Conservation (phyloP, 2,113 vertebrate species). For the Psilopsiagon aymara region DNA sequence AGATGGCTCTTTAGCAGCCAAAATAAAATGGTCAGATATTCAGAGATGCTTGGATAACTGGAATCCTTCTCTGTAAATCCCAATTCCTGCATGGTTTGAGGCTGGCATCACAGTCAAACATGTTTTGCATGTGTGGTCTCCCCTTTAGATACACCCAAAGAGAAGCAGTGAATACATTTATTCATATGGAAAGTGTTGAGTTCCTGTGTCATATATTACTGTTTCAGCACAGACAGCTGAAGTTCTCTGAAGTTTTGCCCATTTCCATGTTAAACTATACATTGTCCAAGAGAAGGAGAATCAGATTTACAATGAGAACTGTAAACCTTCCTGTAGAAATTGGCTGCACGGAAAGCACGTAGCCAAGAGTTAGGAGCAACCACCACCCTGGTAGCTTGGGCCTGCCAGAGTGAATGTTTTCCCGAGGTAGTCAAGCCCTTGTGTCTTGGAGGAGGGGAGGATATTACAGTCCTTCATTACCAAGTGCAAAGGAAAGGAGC, state of each 20-base stretch:
- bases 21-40: neutral
- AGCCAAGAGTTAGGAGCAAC: neutral
- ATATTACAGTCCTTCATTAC: neutral
- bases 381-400: neutral
- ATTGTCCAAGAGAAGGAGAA: neutral
- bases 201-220: neutral
- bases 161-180: neutral
- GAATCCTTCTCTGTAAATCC: neutral
- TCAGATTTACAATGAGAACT: neutral
- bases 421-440: neutral
- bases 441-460: neutral
- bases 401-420: neutral
- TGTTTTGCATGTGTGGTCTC: neutral
- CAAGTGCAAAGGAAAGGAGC: neutral
- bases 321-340: neutral
- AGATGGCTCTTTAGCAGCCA: neutral
- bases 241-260: neutral
- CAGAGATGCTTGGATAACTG: neutral
- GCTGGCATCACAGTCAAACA: neutral
- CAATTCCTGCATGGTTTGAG: neutral
- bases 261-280: neutral
- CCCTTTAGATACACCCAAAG: neutral
- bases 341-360: slow-evolving; percentile 27
- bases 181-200: fast-evolving
- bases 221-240: neutral